Conservation (phyloP, 2,113 vertebrate genomes). For the Trichomycterus rosablanca region DNA sequence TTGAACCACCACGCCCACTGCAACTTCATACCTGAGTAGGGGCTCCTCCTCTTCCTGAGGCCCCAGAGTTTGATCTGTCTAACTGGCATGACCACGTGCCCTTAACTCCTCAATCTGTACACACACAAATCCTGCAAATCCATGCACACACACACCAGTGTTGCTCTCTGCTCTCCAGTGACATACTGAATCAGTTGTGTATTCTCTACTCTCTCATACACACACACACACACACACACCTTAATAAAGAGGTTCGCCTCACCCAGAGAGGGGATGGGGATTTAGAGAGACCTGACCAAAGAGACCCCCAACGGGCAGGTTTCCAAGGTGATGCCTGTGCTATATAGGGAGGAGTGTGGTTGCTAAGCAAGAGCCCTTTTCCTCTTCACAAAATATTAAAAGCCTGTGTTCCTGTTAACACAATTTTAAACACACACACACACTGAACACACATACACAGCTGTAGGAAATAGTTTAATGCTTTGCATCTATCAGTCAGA, state of each 20-base stretch:
- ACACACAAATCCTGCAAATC: constrained; percentile 3
- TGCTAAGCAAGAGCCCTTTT: constrained; percentile 23
- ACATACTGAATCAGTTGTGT: neutral
- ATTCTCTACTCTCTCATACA: too few species aligned
- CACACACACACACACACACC: constrained; percentile 8
- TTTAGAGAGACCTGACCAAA: constrained; percentile 29
- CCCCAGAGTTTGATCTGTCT: constrained; percentile 32
- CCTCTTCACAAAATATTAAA: constrained; percentile 17
- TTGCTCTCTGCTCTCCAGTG: neutral
- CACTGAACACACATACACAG: too few species aligned
- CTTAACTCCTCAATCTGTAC: constrained; percentile 19
- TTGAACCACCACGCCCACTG: neutral
- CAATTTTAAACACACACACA: too few species aligned
- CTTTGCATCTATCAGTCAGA: too few species aligned
- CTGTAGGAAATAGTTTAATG: too few species aligned
- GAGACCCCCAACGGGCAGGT: constrained; percentile 42
- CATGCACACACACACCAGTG: constrained; percentile 17
- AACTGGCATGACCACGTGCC: constrained; percentile 16
- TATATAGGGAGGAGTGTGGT: constrained; percentile 30
- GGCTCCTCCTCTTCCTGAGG: constrained; percentile 7
- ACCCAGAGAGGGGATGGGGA: constrained; percentile 16
- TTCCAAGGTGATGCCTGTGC: constrained; percentile 38
- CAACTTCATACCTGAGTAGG: constrained; percentile 18
- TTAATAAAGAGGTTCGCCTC: constrained; percentile 10
- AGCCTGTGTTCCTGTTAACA: neutral